Evolutionary conservation across 2,888 invertebrate species (phyloP), one percentile per base, ranked within the genome.

Genomic region (Acheta domesticus): DNA sequence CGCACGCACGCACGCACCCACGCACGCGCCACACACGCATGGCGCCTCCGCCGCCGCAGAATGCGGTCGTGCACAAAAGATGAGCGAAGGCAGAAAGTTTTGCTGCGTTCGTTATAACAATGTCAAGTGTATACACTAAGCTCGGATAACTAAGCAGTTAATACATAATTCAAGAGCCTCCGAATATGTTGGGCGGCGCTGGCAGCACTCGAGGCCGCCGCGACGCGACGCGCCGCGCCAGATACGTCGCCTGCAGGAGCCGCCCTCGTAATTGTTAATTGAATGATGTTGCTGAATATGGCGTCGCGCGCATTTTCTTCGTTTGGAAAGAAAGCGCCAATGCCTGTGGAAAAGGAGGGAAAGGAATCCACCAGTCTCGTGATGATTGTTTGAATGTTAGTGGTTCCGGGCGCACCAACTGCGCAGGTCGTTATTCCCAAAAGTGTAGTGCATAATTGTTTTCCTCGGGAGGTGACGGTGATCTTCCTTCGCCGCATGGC

Each of bases 1-100:
- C 79, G 49, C 79, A 79, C 76, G 79, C 79, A 75, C 75, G 76
- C 75, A 79, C 79, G 75, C 49, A 79, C 1, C 8, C 36, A 36
- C 36, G 36, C 36, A 36, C 36, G 36, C 36, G 36, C 36, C 36
- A 36, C 36, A 36, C 36, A 36, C 36, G 36, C 36, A 8, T 36
- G 36, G 36, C 36, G 36, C 36, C 36, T 5, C 36, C 36, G 36
- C 36, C 36, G 1, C 36, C 36, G 5, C 36, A 36, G 36, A 36
- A 36, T 8, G 36, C 62, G 62, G 4, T 62, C 62, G 11, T 62
- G 62, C 62, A 62, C 62, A 62, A 62, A 62, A 62, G 62, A 62
- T 62, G 62, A 62, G 62, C 62, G 62, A n/a, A 62, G 62, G 62
- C 14, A 62, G 62, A 62, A 62, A 62, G 16, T 36, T 62, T 62